Evolutionary conservation across 2,888 invertebrate species (phyloP).

Genomic region (Erebia epiphron): DNA sequence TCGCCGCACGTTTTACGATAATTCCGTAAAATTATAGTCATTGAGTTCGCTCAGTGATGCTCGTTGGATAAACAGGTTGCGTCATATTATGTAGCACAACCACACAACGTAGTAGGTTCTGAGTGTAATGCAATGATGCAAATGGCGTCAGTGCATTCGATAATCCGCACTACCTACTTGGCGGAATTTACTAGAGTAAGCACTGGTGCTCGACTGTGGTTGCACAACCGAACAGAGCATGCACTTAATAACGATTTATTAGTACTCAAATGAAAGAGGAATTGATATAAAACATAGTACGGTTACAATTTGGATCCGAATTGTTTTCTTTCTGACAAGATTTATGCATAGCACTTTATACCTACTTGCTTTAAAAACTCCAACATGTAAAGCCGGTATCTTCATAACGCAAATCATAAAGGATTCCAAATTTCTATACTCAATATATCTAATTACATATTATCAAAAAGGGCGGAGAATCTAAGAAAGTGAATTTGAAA

Average conservation of each 20-base stretch:
- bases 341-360: too few species aligned
- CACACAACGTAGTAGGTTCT: slow-evolving; percentile 36
- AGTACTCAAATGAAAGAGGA: too few species aligned
- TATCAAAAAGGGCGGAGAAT: too few species aligned
- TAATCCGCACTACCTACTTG: slow-evolving; percentile 23
- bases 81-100: slow-evolving; percentile 48
- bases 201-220: slow-evolving; percentile 10
- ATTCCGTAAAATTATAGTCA: slow-evolving; percentile 65
- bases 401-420: too few species aligned
- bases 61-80: slow-evolving; percentile 58
- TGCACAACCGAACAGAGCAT: slow-evolving; percentile 15
- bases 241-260: neutral
- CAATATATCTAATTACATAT: too few species aligned
- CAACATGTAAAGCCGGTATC: too few species aligned
- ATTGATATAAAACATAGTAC: too few species aligned
- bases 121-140: slow-evolving; percentile 53
- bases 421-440: too few species aligned
- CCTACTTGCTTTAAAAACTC: too few species aligned
- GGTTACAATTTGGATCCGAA: too few species aligned
- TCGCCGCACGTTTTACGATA: slow-evolving; percentile 57
- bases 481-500: too few species aligned
- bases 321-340: too few species aligned
- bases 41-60: slow-evolving; percentile 52
- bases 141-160: slow-evolving; percentile 51
- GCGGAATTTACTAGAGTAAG: slow-evolving; percentile 26